Conservation (phyloP, 2,797 vertebrate species). For the Tauraco hartlaubi region DNA sequence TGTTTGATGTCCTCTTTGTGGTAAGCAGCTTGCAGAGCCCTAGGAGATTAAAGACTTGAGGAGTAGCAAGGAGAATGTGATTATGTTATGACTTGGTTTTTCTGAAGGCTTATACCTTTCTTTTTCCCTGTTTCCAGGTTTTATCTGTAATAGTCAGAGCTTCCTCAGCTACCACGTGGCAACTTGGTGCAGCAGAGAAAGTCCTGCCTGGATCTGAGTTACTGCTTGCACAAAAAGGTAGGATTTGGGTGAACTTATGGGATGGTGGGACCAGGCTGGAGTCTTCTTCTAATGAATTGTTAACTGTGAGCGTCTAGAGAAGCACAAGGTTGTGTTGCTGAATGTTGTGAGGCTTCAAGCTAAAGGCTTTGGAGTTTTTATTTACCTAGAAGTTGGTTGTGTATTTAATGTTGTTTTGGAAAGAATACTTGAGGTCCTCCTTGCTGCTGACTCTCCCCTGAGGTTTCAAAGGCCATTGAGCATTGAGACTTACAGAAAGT, state of each 20-base stretch:
- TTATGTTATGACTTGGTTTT: accelerated
- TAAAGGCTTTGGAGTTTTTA: background rate
- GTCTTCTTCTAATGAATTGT: background rate
- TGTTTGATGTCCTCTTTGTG: background rate
- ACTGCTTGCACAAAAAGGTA: background rate
- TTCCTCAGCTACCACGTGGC: accelerated
- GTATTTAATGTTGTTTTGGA: background rate
- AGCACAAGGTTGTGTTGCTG: background rate
- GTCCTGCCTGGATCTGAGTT: background rate
- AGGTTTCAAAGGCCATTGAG: background rate
- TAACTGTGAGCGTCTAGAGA: accelerated
- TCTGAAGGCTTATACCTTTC: background rate
- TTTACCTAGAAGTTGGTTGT: background rate
- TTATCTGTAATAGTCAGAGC: background rate
- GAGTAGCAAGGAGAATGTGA: background rate
- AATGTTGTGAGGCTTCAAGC: background rate
- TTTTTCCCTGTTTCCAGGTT: background rate
- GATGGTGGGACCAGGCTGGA: accelerated
- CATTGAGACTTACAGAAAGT: accelerated
- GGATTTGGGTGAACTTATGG: background rate
- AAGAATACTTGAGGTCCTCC: accelerated
- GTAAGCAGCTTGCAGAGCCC: background rate
- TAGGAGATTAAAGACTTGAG: background rate
- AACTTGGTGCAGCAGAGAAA: background rate
- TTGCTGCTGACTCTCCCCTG: background rate